Percentiles rank a stretch among this genome's conserved stretches.
Evolutionary conservation across 1,140 invertebrate species (phyloP).

Genomic region (Cyclina sinensis): DNA sequence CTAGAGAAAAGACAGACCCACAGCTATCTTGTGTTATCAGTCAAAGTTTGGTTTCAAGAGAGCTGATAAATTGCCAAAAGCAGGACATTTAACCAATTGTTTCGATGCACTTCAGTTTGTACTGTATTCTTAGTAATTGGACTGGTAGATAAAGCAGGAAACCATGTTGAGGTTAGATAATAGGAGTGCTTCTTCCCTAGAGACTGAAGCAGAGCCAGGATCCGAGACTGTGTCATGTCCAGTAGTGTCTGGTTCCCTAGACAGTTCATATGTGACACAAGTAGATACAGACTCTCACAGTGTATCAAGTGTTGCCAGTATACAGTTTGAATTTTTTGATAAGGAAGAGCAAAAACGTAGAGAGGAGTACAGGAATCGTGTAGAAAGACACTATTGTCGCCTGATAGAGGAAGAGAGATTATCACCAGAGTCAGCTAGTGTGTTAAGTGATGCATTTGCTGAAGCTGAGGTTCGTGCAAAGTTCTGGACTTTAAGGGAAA

Average conservation of each 20-base stretch:
- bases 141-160: conserved; percentile 11
- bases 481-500: conserved; percentile 23
- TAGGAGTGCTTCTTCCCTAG: conserved; percentile 14
- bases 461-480: conserved; percentile 65
- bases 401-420: conserved; percentile 67
- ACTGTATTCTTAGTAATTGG: conserved; percentile 19
- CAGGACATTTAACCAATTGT: conserved; percentile 20
- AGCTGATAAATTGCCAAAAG: not conserved
- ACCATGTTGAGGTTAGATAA: conserved; percentile 42
- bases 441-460: conserved; percentile 69
- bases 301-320: not conserved
- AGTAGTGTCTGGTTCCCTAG: conserved; percentile 48
- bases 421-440: conserved; percentile 64
- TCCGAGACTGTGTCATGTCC: conserved; percentile 33
- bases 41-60: not conserved
- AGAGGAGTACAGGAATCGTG: conserved; percentile 66
- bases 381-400: conserved; percentile 71
- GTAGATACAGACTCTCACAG: conserved; percentile 22
- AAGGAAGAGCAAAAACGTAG: conserved; percentile 63
- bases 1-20: not conserved
- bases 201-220: conserved; percentile 15
- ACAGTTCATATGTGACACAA: not conserved
- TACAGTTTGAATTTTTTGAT: conserved; percentile 62
- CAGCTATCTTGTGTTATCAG: conserved; percentile 4
- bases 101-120: conserved; percentile 32